These are phyloP conservation scores for Tachina grossa DNA, from an alignment of 2,888 invertebrate species.

Conservation along the genomic window DNA sequence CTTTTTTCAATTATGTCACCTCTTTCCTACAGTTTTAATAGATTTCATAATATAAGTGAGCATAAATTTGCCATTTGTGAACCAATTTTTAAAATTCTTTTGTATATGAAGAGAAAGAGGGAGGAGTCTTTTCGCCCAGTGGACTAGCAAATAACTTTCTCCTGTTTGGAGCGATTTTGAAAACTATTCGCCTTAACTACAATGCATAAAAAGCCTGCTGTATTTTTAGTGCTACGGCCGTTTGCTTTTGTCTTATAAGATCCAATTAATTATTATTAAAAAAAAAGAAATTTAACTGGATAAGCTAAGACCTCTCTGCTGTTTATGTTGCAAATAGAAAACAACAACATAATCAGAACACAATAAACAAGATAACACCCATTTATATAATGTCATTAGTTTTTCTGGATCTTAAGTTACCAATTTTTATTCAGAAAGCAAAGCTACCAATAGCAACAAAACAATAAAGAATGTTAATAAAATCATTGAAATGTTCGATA, in stretches of 20 bases:
- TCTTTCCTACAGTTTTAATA: too few species aligned
- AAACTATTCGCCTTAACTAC: neutral
- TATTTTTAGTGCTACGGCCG: neutral
- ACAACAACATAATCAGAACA: neutral
- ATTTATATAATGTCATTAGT: conserved; percentile 38
- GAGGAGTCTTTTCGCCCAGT: too few species aligned
- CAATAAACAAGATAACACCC: neutral
- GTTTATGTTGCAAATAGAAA: neutral
- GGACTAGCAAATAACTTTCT: too few species aligned
- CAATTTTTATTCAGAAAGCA: conserved; percentile 1
- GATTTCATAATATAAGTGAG: too few species aligned
- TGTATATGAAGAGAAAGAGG: too few species aligned
- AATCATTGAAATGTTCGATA: neutral
- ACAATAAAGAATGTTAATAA: neutral
- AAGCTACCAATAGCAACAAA: neutral
- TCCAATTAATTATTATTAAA: conserved; percentile 52
- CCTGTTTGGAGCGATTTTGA: too few species aligned
- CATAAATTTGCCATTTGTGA: too few species aligned
- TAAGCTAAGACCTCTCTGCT: neutral
- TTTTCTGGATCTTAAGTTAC: neutral
- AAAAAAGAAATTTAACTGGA: conserved; percentile 9
- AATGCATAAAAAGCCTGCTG: neutral
- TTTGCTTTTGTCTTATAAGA: conserved; percentile 39
- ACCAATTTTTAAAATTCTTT: too few species aligned
- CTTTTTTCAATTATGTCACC: too few species aligned